These are phyloP conservation scores for Pteropus alecto DNA, from an alignment of 2,113 vertebrate genomes.

Conservation along the genomic window DNA sequence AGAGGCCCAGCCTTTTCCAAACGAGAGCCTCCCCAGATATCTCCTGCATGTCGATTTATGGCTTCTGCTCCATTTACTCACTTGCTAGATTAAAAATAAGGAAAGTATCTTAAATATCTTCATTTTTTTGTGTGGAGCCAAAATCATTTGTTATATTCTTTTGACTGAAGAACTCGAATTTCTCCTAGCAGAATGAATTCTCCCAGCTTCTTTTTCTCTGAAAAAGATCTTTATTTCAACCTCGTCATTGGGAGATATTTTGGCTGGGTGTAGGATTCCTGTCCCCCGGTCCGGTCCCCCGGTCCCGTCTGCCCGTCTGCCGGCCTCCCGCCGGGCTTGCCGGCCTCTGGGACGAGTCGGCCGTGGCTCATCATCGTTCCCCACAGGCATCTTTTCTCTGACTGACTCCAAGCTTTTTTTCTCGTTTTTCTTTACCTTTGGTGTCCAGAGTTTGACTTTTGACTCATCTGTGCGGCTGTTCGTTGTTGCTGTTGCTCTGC, in stretches of 20 bases:
- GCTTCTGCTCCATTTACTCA: neutral
- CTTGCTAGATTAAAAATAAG: neutral
- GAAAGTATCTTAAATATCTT: neutral
- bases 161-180: neutral
- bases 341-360: neutral
- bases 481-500: neutral
- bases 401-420: neutral
- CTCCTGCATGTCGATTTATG: neutral
- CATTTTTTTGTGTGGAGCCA: neutral
- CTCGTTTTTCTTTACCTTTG: neutral
- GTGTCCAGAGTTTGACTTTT: neutral
- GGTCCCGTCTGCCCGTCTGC: too few relatives aligned
- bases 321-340: neutral
- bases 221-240: neutral
- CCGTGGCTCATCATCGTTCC: fast-evolving
- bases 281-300: neutral
- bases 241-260: neutral
- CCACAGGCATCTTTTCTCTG: neutral
- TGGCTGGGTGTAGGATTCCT: neutral
- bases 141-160: neutral
- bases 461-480: neutral
- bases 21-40: fast-evolving
- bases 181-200: neutral
- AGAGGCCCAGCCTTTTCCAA: neutral
- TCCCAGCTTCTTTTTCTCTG: neutral